Conservation (phyloP, 2,888 invertebrate genomes). For the Leucophenga montana region DNA sequence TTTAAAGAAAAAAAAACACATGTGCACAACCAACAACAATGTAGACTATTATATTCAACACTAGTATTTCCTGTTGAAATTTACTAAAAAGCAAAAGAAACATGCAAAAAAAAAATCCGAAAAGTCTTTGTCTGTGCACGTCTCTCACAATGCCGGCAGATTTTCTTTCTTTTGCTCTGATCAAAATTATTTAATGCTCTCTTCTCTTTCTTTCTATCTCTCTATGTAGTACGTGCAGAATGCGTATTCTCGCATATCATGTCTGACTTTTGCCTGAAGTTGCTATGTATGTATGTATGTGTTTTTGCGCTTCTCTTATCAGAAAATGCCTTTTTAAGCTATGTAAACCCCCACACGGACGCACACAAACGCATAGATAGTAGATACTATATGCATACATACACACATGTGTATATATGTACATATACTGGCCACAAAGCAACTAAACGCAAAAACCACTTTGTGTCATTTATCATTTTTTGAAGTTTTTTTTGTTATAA, state of each 20-base stretch:
- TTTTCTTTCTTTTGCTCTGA: no score
- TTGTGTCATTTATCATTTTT: conserved; percentile 53
- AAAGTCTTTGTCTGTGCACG: conserved; percentile 20
- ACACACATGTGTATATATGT: conserved; percentile 47
- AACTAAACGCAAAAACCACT: conserved; percentile 41
- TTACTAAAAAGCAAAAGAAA: conserved; percentile 5
- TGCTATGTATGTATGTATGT: conserved; percentile 33
- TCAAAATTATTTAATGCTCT: no score
- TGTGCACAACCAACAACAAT: conserved; percentile 14
- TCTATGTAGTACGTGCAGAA: no score
- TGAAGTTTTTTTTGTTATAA: conserved; percentile 45
- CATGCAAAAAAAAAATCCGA: neutral
- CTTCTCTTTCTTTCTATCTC: no score
- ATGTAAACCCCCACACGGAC: conserved; percentile 29
- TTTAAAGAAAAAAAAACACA: neutral
- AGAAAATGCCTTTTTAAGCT: conserved; percentile 42
- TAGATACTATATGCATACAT: conserved; percentile 51
- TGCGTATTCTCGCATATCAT: no score
- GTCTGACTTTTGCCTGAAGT: conserved; percentile 21
- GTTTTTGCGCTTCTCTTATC: conserved; percentile 17
- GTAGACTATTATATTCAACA: conserved; percentile 18
- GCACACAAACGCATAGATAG: conserved; percentile 24
- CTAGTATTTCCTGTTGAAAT: conserved; percentile 24
- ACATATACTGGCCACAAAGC: conserved; percentile 32
- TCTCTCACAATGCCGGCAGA: neutral